Conservation (phyloP, 1,140 invertebrate genomes). For the Adelges cooleyi region DNA sequence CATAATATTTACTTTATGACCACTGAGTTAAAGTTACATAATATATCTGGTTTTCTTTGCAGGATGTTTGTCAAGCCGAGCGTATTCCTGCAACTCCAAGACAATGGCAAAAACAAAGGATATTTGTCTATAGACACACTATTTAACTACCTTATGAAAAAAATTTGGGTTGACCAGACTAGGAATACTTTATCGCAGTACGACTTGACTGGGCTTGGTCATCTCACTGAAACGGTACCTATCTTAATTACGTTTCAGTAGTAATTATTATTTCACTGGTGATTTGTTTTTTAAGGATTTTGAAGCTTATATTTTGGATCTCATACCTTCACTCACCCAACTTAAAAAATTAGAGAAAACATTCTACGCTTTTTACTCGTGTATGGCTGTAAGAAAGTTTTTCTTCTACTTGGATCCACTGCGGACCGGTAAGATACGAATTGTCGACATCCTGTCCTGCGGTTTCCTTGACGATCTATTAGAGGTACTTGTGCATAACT, state of each 20-base stretch:
- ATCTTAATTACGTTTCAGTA: neutral
- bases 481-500: too few species aligned
- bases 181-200: conserved; percentile 84
- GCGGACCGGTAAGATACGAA: conserved; percentile 73
- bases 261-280: neutral
- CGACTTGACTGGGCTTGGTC: conserved; percentile 85
- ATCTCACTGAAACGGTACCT: conserved; percentile 70
- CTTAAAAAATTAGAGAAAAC: conserved; percentile 81
- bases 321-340: conserved; percentile 82
- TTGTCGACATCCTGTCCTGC: conserved; percentile 80
- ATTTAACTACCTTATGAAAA: conserved; percentile 91
- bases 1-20: too few species aligned
- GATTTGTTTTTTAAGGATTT: conserved; percentile 54
- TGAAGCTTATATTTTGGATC: conserved; percentile 86
- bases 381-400: conserved; percentile 88
- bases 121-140: conserved; percentile 68
- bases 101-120: conserved; percentile 63
- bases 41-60: too few species aligned
- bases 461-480: conserved; percentile 86
- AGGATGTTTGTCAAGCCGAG: conserved; percentile 69
- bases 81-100: conserved; percentile 75
- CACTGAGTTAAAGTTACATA: too few species aligned
- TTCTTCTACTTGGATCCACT: conserved; percentile 89
- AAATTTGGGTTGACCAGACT: conserved; percentile 88
- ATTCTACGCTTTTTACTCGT: conserved; percentile 93